Evolutionary conservation across 2,888 invertebrate genomes (phyloP).

Genomic region (Drosophila helvetica): DNA sequence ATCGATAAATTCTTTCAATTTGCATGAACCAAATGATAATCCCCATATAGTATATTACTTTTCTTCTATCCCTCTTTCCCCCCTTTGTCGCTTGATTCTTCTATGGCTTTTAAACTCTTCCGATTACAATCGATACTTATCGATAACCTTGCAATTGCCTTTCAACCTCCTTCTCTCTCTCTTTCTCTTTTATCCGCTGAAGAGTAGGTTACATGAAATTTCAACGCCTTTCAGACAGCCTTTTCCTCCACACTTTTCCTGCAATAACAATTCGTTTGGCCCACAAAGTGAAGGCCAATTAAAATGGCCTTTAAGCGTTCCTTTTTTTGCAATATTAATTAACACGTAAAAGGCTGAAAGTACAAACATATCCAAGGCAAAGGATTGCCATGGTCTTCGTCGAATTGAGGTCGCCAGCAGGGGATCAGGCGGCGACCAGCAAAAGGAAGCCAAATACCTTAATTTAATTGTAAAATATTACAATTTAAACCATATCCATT

Average conservation of each 20-base stretch:
- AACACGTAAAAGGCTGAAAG: slow-evolving; percentile 57
- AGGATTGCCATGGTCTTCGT: slow-evolving; percentile 27
- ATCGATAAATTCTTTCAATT: neutral
- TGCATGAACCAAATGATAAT: too few species aligned
- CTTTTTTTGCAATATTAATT: slow-evolving; percentile 71
- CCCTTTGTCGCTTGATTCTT: too few species aligned
- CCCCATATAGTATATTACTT: too few species aligned
- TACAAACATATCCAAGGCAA: slow-evolving; percentile 19
- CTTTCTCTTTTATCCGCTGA: neutral
- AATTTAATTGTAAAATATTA: slow-evolving; percentile 79
- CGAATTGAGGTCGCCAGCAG: slow-evolving; percentile 49
- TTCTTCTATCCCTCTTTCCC: too few species aligned
- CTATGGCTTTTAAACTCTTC: too few species aligned
- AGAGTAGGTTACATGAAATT: slow-evolving; percentile 18
- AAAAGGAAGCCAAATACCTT: slow-evolving; percentile 61
- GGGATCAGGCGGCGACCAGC: neutral
- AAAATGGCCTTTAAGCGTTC: slow-evolving; percentile 71
- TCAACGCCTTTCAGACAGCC: slow-evolving; percentile 7
- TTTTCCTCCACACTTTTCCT: neutral
- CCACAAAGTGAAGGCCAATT: slow-evolving; percentile 72
- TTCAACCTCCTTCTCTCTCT: too few species aligned
- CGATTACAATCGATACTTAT: too few species aligned
- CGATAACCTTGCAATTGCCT: too few species aligned
- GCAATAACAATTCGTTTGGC: slow-evolving; percentile 43
- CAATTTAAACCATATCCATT: slow-evolving; percentile 77